Evolutionary conservation across 2,888 invertebrate species (phyloP).

Genomic region (Pseudeuparius sepicola): DNA sequence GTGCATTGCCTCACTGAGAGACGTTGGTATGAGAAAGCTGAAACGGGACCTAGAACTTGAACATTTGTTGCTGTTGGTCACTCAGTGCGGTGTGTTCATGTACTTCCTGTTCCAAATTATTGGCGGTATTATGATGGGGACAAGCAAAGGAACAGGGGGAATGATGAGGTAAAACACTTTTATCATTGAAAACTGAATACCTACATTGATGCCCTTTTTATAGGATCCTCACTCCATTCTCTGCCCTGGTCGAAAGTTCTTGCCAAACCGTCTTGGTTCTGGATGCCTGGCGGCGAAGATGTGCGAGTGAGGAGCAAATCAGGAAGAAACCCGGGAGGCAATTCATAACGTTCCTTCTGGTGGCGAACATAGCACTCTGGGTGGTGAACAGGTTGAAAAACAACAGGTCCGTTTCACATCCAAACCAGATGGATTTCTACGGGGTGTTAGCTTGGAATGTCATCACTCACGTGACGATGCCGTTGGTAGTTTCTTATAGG

Average conservation of each 20-base stretch:
- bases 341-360: constrained; percentile 69
- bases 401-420: constrained; percentile 67
- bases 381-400: constrained; percentile 73
- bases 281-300: constrained; percentile 61
- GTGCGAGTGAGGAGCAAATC: constrained; percentile 55
- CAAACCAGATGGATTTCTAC: constrained; percentile 71
- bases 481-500: constrained; percentile 74
- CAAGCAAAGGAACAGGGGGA: constrained; percentile 34
- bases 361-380: constrained; percentile 74
- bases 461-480: constrained; percentile 78
- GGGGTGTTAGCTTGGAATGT: constrained; percentile 83
- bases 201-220: no score
- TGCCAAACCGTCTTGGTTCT: constrained; percentile 66
- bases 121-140: constrained; percentile 53
- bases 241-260: constrained; percentile 65
- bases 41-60: constrained; percentile 47
- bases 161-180: constrained; percentile 28
- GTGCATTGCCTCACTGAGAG: constrained; percentile 24
- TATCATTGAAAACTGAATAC: no score
- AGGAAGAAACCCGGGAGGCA: constrained; percentile 71
- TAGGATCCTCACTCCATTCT: constrained; percentile 57
- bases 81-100: constrained; percentile 76
- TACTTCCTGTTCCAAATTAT: constrained; percentile 78
- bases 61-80: constrained; percentile 68
- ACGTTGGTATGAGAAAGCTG: constrained; percentile 23